A percentile compares a stretch with the other conserved stretches of the same genome.
phyloP scores from a whole-genome alignment of 30 jellyfish, hydroid and myxozoan genomes.

The Aurelia coerulea region DNA sequence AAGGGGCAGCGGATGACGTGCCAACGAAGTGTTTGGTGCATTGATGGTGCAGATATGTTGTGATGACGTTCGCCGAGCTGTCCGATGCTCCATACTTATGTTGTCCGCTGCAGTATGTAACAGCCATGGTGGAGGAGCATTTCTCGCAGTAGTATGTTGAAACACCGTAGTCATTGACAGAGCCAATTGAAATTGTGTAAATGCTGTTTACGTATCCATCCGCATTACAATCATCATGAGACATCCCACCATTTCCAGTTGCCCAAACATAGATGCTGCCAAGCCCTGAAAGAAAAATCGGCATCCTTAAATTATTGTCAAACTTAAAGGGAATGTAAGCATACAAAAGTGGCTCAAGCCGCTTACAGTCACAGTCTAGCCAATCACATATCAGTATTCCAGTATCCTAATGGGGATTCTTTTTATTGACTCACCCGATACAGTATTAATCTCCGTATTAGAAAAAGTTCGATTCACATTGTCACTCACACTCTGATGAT shows the following conservation, averaged over 20 bases:
- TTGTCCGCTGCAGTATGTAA: constrained; percentile 94
- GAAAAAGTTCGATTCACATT: too few species aligned
- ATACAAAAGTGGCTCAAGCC: too few species aligned
- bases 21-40: constrained; percentile 99
- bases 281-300: constrained; percentile 45
- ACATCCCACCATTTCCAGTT: constrained; percentile 99
- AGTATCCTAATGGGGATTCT: too few species aligned
- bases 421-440: too few species aligned
- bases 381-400: background rate
- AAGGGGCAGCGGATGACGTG: constrained; percentile 99
- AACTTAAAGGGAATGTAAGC: too few species aligned
- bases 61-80: constrained; percentile 83
- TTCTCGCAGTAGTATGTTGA: constrained; percentile 97
- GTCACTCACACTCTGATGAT: too few species aligned
- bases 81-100: constrained; percentile 78
- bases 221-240: constrained; percentile 91
- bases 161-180: constrained; percentile 97
- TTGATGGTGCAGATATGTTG: constrained; percentile 93
- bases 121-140: constrained; percentile 97
- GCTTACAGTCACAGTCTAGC: too few species aligned
- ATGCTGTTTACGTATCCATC: constrained; percentile 98
- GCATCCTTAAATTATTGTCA: background rate
- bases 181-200: constrained; percentile 93
- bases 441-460: too few species aligned
- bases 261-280: constrained; percentile 98